These are phyloP conservation scores for Napeogenes sylphis DNA, from an alignment of 2,888 invertebrate species.

Conservation along the genomic window DNA sequence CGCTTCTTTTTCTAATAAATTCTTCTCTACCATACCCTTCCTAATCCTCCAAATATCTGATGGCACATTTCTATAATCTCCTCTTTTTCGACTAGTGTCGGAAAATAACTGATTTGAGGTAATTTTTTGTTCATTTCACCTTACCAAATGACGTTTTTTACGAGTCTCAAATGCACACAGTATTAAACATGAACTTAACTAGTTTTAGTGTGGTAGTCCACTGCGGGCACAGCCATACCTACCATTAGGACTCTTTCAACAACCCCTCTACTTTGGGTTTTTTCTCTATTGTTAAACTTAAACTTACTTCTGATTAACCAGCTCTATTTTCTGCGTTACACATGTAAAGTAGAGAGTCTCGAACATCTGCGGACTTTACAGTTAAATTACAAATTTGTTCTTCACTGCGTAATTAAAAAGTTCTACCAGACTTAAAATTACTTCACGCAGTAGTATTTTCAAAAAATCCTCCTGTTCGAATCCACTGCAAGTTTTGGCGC, in stretches of 20 bases:
- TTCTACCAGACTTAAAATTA: conserved; percentile 73
- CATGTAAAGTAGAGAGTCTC: conserved; percentile 86
- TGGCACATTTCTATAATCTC: conserved; percentile 85
- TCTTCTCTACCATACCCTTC: conserved; percentile 57
- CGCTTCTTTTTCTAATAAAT: conserved; percentile 43
- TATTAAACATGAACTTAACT: conserved; percentile 81
- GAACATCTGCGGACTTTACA: conserved; percentile 83
- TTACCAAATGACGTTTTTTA: conserved; percentile 76
- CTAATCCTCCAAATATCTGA: conserved; percentile 81
- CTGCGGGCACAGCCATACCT: conserved; percentile 83
- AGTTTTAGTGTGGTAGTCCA: conserved; percentile 49
- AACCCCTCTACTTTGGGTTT: conserved; percentile 40
- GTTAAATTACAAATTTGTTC: conserved; percentile 85
- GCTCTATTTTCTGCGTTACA: conserved; percentile 90
- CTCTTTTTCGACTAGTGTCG: conserved; percentile 76
- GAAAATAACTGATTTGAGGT: conserved; percentile 57
- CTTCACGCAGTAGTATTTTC: conserved; percentile 75
- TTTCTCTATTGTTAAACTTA: conserved; percentile 83
- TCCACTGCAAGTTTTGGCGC: conserved; percentile 84
- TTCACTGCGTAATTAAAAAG: conserved; percentile 81
- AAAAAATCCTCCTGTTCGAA: conserved; percentile 82
- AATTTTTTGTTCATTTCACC: conserved; percentile 74
- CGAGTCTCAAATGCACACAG: conserved; percentile 82
- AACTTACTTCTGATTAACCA: conserved; percentile 84
- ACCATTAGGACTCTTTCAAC: conserved; percentile 80